Evolutionary conservation across 2,797 vertebrate genomes (phyloP), one percentile per base, ranked within the genome.

Genomic region (Lagocephalus sceleratus): DNA sequence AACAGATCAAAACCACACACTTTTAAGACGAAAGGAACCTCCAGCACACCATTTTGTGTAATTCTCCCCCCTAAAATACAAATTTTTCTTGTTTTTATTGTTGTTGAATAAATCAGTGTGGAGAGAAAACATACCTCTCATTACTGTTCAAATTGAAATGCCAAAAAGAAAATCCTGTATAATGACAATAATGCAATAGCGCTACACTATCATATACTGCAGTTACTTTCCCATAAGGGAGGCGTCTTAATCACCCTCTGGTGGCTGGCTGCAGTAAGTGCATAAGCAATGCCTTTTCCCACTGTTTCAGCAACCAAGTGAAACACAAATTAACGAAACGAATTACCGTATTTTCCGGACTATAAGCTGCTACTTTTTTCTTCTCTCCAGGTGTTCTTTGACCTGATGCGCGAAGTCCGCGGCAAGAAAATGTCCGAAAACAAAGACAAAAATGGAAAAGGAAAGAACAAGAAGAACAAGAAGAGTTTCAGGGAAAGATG

Each of bases 361-460:
- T n/a, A n/a, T n/a, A n/a, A n/a, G n/a, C n/a, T n/a, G n/a, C n/a
- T n/a, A n/a, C n/a, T n/a, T n/a, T n/a, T 41, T 35, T 49, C 29
- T 12, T 54, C 44, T 57, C 21, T 25, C 2, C 20, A 98, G 96
- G 97, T 98, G 16, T 99, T 99, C 86, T 99, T 99, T 81, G 97
- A 99, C 82, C 89, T 99, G 71, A 99, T 99, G 97, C 93, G 96
- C 66, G 96, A 98, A 86, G 92, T 99, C 62, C 90, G 95, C 82
- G 91, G 95, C 68, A 99, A 98, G 90, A 99, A 99, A 88, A 93
- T 97, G 94, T 92, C 94, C 1, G 96, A 99, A 91, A 98, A 97
- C 87, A 98, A 98, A 87, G 95, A 98, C 89, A 99, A 95, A 88
- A 99, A 98, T 10, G 95, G 96, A 57, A 98, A 97, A 90, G 96